Evolutionary conservation across 2,888 invertebrate species (phyloP).

Genomic region (Monopis laevigella): DNA sequence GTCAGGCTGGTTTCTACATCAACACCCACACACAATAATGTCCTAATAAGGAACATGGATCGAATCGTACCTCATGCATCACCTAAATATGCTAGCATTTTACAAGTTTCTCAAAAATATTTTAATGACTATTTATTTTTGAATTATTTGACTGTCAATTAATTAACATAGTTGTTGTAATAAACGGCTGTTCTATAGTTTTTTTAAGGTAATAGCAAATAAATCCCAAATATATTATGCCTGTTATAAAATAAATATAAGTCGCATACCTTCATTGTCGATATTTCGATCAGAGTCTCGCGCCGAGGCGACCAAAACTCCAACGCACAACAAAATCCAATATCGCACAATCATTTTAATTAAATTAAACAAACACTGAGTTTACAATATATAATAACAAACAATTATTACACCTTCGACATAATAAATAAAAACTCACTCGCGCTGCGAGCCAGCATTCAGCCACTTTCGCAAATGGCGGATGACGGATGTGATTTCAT

Average conservation of each 20-base stretch:
- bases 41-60: slow-evolving; percentile 1
- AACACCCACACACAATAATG: slow-evolving; percentile 10
- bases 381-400: slow-evolving; percentile 54
- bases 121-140: too few species aligned
- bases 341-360: slow-evolving; percentile 66
- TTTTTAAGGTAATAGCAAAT: too few species aligned
- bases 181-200: too few species aligned
- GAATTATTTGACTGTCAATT: too few species aligned
- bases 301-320: slow-evolving; percentile 58
- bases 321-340: slow-evolving; percentile 57
- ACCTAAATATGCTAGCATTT: too few species aligned
- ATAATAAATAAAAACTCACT: slow-evolving; percentile 43
- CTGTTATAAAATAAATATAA: slow-evolving; percentile 10
- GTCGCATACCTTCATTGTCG: slow-evolving; percentile 59
- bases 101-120: slow-evolving; percentile 28
- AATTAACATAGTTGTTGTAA: too few species aligned
- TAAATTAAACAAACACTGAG: slow-evolving; percentile 43
- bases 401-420: slow-evolving; percentile 56
- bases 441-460: slow-evolving; percentile 53
- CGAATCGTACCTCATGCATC: slow-evolving; percentile 40
- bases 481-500: slow-evolving; percentile 64
- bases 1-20: slow-evolving; percentile 38
- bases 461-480: slow-evolving; percentile 63
- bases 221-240: too few species aligned
- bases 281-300: slow-evolving; percentile 53